Evolutionary conservation across 2,797 vertebrate species (phyloP).

Genomic region (Gymnothorax javanicus): DNA sequence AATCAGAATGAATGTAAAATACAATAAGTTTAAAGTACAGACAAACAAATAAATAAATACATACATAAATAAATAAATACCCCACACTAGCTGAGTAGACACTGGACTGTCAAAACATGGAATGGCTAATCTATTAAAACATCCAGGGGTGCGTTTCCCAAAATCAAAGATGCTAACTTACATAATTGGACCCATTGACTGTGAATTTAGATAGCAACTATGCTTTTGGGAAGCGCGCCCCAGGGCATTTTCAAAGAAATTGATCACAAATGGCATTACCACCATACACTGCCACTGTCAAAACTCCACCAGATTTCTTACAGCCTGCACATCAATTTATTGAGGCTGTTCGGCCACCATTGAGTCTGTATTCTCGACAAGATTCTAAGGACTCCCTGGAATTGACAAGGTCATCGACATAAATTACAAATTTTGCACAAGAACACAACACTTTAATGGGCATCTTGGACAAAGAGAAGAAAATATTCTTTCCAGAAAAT

Average conservation of each 20-base stretch:
- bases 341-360: neutral
- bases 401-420: neutral
- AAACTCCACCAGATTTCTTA: neutral
- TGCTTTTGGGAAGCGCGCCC: too few relatives aligned
- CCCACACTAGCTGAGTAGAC: neutral
- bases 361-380: neutral
- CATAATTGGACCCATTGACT: too few relatives aligned
- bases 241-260: neutral
- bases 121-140: neutral
- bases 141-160: too few relatives aligned
- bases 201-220: too few relatives aligned
- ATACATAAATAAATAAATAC: neutral
- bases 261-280: neutral
- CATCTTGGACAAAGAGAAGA: neutral
- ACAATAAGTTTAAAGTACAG: neutral
- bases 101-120: neutral
- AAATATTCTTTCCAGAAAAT: neutral
- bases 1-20: neutral
- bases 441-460: neutral
- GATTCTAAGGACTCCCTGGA: neutral
- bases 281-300: neutral
- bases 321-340: neutral
- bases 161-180: too few relatives aligned
- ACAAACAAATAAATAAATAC: neutral
- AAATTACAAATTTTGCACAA: neutral